Evolutionary conservation across 2,888 invertebrate species (phyloP), one percentile per base, ranked within the genome.

Genomic region (Reticulitermes lucifugus): DNA sequence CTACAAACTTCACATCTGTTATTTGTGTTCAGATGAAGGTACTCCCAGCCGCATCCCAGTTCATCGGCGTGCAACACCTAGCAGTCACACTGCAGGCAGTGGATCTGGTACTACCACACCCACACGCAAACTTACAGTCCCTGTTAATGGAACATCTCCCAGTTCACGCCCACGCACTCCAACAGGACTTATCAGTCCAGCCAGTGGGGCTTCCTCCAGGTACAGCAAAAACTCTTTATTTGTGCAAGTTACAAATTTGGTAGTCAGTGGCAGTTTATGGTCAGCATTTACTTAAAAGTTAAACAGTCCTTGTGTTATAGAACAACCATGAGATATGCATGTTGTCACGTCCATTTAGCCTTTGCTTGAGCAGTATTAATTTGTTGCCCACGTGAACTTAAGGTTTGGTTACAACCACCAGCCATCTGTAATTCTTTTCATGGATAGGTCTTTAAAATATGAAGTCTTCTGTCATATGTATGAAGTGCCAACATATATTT

Each of bases 21-120:
- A 55, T 41, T 65, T 84, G 7, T 80, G 88, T 88, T 9, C 87
- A 96, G 96, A 96, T 90, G 96, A 96, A 89, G 94, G 94, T 79
- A 96, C 96, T 77, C 96, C 95, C 87, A 96, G 96, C 88, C 95
- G 97, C 90, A 97, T 97, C 90, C 97, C 97, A 86, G 81, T 87
- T 4, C 86, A 86, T 43, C 84, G 87, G 25, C 86, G 88, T 22
- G 83, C 86, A 70, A 87, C 87, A 2, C 93, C 94, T 92, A 93
- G 95, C 86, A 94, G 95, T 25, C 83, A 87, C 71, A 83, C 86
- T 10, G 84, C 86, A 35, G 85, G 85, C 29, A 85, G 86, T 14
- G 84, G 85, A 21, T 83, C 86, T 55, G 82, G 86, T 59, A 75
- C 80, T 10, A 84, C 80, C 14, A 84, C 83, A 77, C 79, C 84